A percentile compares a stretch with the other conserved stretches of the same genome.
These are phyloP conservation scores for Xenus cinereus DNA, from an alignment of 2,113 vertebrate genomes.

Conservation along the genomic window DNA sequence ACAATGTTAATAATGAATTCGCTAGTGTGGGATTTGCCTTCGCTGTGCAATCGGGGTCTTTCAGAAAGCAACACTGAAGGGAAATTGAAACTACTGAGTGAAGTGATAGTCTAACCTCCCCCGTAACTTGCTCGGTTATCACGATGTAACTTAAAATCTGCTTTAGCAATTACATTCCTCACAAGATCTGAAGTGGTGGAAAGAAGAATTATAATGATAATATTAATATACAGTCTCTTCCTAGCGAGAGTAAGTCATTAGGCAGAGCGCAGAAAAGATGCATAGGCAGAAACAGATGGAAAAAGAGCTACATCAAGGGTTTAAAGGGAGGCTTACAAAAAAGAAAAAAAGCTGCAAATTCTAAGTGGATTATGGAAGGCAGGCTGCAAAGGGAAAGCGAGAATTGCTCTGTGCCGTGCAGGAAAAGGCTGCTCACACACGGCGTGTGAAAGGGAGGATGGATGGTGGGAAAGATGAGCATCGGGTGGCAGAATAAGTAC, in stretches of 20 bases:
- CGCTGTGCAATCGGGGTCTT: neutral
- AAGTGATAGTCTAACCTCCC: constrained; percentile 35
- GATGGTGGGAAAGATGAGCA: neutral
- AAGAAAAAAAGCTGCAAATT: constrained; percentile 1
- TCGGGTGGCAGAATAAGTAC: neutral
- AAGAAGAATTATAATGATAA: constrained; percentile 49
- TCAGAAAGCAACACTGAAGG: neutral
- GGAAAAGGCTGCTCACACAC: neutral
- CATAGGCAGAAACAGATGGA: constrained; percentile 55
- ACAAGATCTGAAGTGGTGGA: constrained; percentile 51
- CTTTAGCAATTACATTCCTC: constrained; percentile 60
- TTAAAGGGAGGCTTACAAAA: constrained; percentile 38
- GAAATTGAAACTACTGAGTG: constrained; percentile 36
- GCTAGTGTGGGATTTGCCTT: neutral
- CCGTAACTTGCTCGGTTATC: constrained; percentile 28
- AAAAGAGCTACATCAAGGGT: constrained; percentile 49
- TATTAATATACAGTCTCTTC: constrained; percentile 53
- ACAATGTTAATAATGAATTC: neutral
- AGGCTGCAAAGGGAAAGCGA: constrained; percentile 22
- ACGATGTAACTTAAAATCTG: constrained; percentile 44
- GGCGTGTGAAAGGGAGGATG: neutral
- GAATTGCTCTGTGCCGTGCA: neutral
- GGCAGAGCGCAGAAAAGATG: constrained; percentile 29
- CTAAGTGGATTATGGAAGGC: constrained; percentile 45
- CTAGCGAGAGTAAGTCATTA: constrained; percentile 54